Evolutionary conservation across 2,797 vertebrate species (phyloP).

Genomic region (Anisognathus igniventris): DNA sequence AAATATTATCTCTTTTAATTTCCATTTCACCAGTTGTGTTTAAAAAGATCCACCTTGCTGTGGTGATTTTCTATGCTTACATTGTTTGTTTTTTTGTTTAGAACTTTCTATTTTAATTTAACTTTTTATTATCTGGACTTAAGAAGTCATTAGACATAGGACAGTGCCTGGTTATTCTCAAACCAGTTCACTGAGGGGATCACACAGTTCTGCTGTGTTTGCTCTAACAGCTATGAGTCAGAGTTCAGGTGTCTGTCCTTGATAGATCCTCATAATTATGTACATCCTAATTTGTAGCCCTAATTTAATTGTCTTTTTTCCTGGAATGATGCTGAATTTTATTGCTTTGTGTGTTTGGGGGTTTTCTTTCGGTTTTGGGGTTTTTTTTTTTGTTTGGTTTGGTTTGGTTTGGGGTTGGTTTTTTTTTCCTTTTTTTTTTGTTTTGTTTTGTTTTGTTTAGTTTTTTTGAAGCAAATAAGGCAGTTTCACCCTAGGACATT

Average conservation of each 20-base stretch:
- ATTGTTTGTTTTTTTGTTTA: not conserved
- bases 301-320: not conserved
- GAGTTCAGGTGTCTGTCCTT: not conserved
- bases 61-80: not conserved
- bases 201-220: not conserved
- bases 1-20: not conserved
- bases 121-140: not conserved
- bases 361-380: accelerated
- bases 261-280: not conserved
- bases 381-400: no score
- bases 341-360: not conserved
- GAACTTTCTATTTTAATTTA: not conserved
- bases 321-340: not conserved
- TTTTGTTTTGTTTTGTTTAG: not conserved
- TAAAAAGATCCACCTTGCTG: not conserved
- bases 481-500: not conserved
- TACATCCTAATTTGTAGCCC: not conserved
- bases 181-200: not conserved
- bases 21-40: not conserved
- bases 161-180: not conserved
- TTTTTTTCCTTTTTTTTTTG: no score
- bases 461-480: not conserved
- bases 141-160: not conserved
- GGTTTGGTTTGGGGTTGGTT: accelerated
- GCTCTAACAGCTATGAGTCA: not conserved